phyloP scores from a whole-genome alignment of 2,797 vertebrate species.

The Atherinosoma microstoma region DNA sequence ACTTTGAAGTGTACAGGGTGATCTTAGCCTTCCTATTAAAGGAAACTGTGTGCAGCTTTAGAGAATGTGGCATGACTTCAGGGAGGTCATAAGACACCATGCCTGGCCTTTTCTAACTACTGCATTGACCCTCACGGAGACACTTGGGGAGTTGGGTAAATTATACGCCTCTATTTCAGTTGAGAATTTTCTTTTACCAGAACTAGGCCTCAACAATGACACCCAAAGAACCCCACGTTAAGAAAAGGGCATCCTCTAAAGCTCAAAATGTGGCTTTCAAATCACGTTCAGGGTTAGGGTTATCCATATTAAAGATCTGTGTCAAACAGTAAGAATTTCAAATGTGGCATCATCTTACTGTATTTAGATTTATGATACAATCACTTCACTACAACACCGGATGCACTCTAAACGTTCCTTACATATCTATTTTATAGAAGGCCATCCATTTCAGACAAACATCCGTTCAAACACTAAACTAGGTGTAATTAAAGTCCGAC shows the following conservation, averaged over 20 bases:
- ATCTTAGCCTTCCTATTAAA: slow-evolving; percentile 65
- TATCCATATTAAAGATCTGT: slow-evolving; percentile 19
- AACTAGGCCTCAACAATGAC: slow-evolving; percentile 62
- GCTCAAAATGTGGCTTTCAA: slow-evolving; percentile 1
- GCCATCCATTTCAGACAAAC: slow-evolving; percentile 27
- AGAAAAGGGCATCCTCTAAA: slow-evolving; percentile 8
- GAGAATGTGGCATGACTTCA: slow-evolving; percentile 63
- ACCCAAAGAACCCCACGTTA: neutral
- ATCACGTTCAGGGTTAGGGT: neutral
- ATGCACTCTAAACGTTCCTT: slow-evolving; percentile 23
- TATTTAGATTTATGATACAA: slow-evolving; percentile 6
- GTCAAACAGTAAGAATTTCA: slow-evolving; percentile 3
- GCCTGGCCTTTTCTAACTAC: slow-evolving; percentile 71
- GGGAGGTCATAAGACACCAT: slow-evolving; percentile 72
- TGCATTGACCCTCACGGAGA: slow-evolving; percentile 44
- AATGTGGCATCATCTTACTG: slow-evolving; percentile 12
- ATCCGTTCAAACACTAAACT: slow-evolving; percentile 10
- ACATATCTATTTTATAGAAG: slow-evolving; percentile 20
- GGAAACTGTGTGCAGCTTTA: slow-evolving; percentile 51
- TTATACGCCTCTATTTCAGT: slow-evolving; percentile 71
- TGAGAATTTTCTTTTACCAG: slow-evolving; percentile 61
- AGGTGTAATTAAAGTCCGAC: neutral
- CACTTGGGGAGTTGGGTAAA: slow-evolving; percentile 42
- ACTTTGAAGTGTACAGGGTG: slow-evolving; percentile 27
- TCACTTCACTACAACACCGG: slow-evolving; percentile 20